Conservation (phyloP, 2,888 invertebrate species). For the Rhogogaster chlorosoma region DNA sequence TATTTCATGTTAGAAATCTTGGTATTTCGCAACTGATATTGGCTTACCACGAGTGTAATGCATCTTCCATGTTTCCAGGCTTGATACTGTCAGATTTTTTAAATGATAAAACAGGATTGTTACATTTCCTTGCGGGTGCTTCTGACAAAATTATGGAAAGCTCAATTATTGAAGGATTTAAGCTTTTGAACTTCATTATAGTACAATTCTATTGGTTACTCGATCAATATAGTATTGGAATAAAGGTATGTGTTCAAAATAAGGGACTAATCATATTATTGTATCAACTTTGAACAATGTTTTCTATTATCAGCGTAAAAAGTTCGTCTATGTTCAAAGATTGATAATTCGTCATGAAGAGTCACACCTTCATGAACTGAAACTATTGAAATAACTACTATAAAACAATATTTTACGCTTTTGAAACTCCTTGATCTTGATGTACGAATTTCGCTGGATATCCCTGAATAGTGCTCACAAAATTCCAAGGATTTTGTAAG, state of each 20-base stretch:
- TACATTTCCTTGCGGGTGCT: not conserved
- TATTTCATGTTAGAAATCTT: not conserved
- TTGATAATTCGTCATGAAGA: not conserved
- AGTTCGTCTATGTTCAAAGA: not conserved
- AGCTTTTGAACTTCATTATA: slow-evolving; percentile 63
- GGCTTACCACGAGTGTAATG: not conserved
- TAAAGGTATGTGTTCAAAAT: slow-evolving; percentile 59
- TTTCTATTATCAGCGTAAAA: not conserved
- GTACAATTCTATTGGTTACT: slow-evolving; percentile 62
- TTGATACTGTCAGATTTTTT: slow-evolving; percentile 60
- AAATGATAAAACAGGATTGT: slow-evolving; percentile 51
- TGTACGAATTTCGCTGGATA: no score
- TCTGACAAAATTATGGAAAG: slow-evolving; percentile 56
- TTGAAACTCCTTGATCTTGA: not conserved
- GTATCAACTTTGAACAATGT: not conserved
- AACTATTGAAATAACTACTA: not conserved
- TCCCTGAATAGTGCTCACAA: no score
- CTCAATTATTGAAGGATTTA: slow-evolving; percentile 60
- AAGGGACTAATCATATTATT: not conserved
- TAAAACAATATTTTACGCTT: not conserved
- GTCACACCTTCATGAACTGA: not conserved
- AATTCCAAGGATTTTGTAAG: no score
- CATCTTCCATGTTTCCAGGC: slow-evolving; percentile 17
- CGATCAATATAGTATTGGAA: slow-evolving; percentile 54
- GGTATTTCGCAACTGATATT: not conserved